A percentile compares a stretch with the other conserved stretches of the same genome.
Evolutionary conservation across 2,113 vertebrate genomes (phyloP).

Genomic region (Stomatorhinus ivindoensis): DNA sequence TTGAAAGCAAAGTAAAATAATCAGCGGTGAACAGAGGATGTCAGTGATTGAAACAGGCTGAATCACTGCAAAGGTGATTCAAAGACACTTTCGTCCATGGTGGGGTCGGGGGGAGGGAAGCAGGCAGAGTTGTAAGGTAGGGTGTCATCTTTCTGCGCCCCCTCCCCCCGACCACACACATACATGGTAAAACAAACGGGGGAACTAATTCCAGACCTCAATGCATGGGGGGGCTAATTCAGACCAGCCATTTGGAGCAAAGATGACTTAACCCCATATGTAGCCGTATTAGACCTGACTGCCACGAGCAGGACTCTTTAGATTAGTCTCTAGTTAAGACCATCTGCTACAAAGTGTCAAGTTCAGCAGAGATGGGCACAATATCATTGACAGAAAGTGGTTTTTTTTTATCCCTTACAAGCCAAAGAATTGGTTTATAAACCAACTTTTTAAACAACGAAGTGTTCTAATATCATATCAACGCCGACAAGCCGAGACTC

Average conservation of each 20-base stretch:
- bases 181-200: not conserved
- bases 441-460: not conserved
- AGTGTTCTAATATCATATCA: not conserved
- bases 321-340: not conserved
- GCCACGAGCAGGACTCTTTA: not conserved
- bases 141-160: slow-evolving; percentile 30
- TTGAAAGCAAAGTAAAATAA: slow-evolving; percentile 44
- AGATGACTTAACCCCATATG: not conserved
- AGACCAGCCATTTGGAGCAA: slow-evolving; percentile 29
- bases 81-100: slow-evolving; percentile 46
- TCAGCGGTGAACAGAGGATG: slow-evolving; percentile 30
- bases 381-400: not conserved
- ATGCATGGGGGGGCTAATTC: slow-evolving; percentile 31
- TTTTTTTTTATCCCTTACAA: not conserved
- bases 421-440: not conserved
- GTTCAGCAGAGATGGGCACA: not conserved
- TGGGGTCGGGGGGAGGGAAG: slow-evolving; percentile 20
- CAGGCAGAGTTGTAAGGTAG: slow-evolving; percentile 15
- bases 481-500: not conserved
- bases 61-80: slow-evolving; percentile 44
- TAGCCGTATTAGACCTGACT: not conserved
- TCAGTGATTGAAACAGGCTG: slow-evolving; percentile 35
- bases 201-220: slow-evolving; percentile 30
- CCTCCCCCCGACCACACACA: slow-evolving; percentile 6
- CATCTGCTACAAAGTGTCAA: not conserved